Evolutionary conservation across 2,113 vertebrate species (phyloP).

Genomic region (Etia nguti): DNA sequence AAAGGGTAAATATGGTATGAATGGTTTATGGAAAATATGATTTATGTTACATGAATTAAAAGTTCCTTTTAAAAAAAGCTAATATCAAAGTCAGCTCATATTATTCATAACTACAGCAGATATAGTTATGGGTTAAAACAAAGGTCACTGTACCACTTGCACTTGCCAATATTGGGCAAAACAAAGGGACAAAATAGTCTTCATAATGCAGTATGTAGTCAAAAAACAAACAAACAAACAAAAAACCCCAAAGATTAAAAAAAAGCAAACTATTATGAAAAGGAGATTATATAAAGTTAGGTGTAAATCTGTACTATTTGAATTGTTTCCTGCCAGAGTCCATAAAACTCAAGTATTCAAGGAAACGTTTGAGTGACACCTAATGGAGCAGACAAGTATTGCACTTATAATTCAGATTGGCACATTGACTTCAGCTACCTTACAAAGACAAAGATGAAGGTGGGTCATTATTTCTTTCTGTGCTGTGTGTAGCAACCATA

Average conservation of each 20-base stretch:
- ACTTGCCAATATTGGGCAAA: background rate
- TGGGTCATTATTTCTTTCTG: background rate
- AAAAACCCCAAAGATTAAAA: background rate
- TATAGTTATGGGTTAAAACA: background rate
- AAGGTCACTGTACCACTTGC: background rate
- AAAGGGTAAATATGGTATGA: background rate
- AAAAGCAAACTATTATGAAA: background rate
- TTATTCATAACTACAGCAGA: background rate
- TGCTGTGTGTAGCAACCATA: background rate
- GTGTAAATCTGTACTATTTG: background rate
- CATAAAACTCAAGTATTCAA: background rate
- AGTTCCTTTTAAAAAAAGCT: background rate
- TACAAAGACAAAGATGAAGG: background rate
- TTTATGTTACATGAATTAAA: background rate
- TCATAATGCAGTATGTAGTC: background rate
- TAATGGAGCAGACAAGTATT: slow-evolving; percentile 22
- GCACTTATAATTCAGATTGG: background rate
- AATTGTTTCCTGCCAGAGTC: background rate
- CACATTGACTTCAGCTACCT: background rate
- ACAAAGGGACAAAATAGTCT: background rate
- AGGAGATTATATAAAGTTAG: background rate
- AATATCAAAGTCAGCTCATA: background rate
- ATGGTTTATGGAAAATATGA: background rate
- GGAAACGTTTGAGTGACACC: slow-evolving; percentile 29
- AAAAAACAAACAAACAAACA: background rate